Conservation (phyloP, 2,113 vertebrate genomes). For the Gymnogyps californianus region DNA sequence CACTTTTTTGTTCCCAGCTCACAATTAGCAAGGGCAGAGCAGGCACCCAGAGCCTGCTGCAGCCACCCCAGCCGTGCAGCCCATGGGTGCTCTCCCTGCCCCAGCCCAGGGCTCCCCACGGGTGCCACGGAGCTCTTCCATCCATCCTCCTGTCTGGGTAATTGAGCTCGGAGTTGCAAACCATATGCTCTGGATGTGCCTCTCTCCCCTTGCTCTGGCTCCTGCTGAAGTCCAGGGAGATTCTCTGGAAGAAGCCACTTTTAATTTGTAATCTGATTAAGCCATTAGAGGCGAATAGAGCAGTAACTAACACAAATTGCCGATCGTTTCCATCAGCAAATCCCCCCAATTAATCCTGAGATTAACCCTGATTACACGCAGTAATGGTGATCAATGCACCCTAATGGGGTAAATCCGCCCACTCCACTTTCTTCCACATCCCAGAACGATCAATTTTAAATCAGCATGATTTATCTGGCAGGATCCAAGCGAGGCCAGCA, state of each 20-base stretch:
- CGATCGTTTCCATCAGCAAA: conserved; percentile 63
- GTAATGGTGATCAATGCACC: conserved; percentile 67
- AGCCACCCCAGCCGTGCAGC: not conserved
- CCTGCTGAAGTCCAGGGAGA: conserved; percentile 12
- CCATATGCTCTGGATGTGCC: not conserved
- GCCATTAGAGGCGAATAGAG: conserved; percentile 62
- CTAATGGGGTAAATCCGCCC: conserved; percentile 67
- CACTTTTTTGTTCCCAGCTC: not conserved
- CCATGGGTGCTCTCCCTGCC: not conserved
- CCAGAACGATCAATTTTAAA: conserved; percentile 48
- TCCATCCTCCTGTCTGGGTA: not conserved
- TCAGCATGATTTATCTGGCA: conserved; percentile 25
- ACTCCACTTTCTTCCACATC: conserved; percentile 51
- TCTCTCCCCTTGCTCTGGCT: not conserved
- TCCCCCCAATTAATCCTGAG: conserved; percentile 70
- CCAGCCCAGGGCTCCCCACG: not conserved
- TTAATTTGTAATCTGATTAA: conserved; percentile 73
- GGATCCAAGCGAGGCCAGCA: not conserved
- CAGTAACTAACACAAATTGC: conserved; percentile 68
- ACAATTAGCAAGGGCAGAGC: not conserved
- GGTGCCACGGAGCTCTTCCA: fast-evolving
- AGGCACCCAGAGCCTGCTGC: fast-evolving
- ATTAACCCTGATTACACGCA: conserved; percentile 69
- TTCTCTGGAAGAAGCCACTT: conserved; percentile 58
- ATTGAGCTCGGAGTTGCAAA: not conserved